Percentiles rank a stretch among this genome's conserved stretches.
Evolutionary conservation across 2,888 invertebrate species (phyloP).

Genomic region (Heteromurus nitidus): DNA sequence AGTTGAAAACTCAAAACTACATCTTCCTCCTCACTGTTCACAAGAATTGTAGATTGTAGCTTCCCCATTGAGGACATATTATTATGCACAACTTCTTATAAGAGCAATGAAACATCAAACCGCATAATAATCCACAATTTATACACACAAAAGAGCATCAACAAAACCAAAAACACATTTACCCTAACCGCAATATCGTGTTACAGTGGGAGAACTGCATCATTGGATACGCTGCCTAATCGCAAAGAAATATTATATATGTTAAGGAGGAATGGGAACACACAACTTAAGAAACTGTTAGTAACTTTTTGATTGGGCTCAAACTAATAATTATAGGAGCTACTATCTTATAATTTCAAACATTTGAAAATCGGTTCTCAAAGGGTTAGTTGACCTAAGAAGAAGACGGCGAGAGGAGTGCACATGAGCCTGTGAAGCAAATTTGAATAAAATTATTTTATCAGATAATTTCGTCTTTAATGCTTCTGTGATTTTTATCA

Average conservation of each 20-base stretch:
- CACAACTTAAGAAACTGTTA: background rate
- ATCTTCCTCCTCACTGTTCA: background rate
- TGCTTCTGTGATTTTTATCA: too few species aligned
- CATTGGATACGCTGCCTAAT: background rate
- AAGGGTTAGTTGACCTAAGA: too few species aligned
- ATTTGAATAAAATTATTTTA: too few species aligned
- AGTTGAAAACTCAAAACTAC: background rate
- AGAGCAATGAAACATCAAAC: conserved; percentile 35
- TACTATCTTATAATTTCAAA: background rate
- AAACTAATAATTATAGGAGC: background rate
- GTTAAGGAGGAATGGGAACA: too few species aligned
- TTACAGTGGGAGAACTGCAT: conserved; percentile 15
- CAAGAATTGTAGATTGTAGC: background rate
- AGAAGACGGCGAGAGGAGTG: too few species aligned
- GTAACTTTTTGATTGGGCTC: conserved; percentile 3
- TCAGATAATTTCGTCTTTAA: too few species aligned
- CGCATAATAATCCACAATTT: conserved; percentile 19
- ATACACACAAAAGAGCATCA: background rate
- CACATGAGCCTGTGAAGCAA: too few species aligned
- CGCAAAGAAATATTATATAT: background rate
- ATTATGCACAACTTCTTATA: background rate
- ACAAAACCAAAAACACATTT: conserved; percentile 14
- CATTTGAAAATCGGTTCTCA: background rate
- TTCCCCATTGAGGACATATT: background rate
- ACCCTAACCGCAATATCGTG: conserved; percentile 14